Evolutionary conservation across 2,113 vertebrate species (phyloP), one percentile per base, ranked within the genome.

Genomic region (Hippopotamus amphibius): DNA sequence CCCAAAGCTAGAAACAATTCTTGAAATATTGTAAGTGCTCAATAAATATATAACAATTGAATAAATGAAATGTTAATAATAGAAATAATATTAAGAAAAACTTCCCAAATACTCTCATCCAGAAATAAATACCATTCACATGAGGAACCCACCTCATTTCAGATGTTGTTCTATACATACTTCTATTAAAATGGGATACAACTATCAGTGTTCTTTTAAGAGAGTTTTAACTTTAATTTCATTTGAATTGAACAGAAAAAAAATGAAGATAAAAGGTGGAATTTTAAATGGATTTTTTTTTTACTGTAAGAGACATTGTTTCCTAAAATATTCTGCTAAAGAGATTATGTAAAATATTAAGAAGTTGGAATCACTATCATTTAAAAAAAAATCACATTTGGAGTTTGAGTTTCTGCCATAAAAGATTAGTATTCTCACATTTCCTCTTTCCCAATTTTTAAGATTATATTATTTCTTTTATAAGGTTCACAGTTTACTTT

Each of bases 201-300:
- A 33, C 3, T 53, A 46, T 71, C 26, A 9, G 24, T 68, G 17
- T 9, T 72, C 48, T n/a, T 86, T 74, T 72, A 19, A 53, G 50
- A 80, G 12, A 24, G 11, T 71, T 69, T 85, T 86, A 77, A 69
- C 1, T 93, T 89, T 59, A 72, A 57, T 90, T 95, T 85, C 14
- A 68, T 85, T 87, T 83, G 13, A 72, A 72, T 63, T 95, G 46
- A 94, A 55, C 11, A 55, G 24, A 65, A 87, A 50, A 88, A 88
- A 97, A 69, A 50, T 89, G 22, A 92, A 97, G 88, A 59, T 83
- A 61, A 80, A 82, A 86, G 11, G 0, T 69, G 24, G 57, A 63
- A 53, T 59, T 94, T 92, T 87, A 82, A 90, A 79, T 19, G 2
- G 53, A 16, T 43, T n/a, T 82, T 61, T 61, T 55, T 88, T 65